A percentile compares a stretch with the other conserved stretches of the same genome.
These are phyloP conservation scores for Vanessa tameamea DNA, from an alignment of 1,140 invertebrate species.

Conservation along the genomic window DNA sequence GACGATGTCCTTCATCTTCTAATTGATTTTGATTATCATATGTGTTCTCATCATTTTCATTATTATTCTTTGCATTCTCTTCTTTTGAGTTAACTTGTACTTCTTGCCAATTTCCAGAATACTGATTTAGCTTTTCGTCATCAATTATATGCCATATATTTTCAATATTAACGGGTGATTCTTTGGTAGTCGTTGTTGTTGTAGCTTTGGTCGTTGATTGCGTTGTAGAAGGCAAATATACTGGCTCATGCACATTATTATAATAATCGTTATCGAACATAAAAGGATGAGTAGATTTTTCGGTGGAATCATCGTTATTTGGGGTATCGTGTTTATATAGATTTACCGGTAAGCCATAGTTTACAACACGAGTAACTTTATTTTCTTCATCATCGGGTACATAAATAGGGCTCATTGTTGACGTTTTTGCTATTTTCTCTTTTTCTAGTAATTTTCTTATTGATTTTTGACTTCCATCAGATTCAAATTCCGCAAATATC, in stretches of 20 bases:
- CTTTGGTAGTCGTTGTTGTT: slow-evolving; percentile 28
- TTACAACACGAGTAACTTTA: slow-evolving; percentile 42
- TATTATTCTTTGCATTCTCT: neutral
- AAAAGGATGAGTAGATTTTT: slow-evolving; percentile 54
- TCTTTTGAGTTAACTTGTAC: slow-evolving; percentile 34
- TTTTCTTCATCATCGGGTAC: slow-evolving; percentile 57
- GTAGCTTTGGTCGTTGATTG: slow-evolving; percentile 42
- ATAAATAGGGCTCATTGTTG: slow-evolving; percentile 61
- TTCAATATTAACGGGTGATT: slow-evolving; percentile 51
- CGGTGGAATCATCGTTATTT: slow-evolving; percentile 33
- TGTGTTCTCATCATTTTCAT: slow-evolving; percentile 40
- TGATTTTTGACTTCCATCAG: slow-evolving; percentile 62
- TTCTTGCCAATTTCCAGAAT: slow-evolving; percentile 64
- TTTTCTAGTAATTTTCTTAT: slow-evolving; percentile 69
- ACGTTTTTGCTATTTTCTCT: slow-evolving; percentile 55
- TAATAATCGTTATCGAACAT: slow-evolving; percentile 58
- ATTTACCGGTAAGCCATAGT: slow-evolving; percentile 51
- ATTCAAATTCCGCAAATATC: slow-evolving; percentile 76
- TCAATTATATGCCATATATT: slow-evolving; percentile 77
- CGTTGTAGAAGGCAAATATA: slow-evolving; percentile 50
- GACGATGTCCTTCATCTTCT: neutral
- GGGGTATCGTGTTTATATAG: slow-evolving; percentile 18
- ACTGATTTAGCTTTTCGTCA: slow-evolving; percentile 61
- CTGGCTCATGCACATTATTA: slow-evolving; percentile 48
- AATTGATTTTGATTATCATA: neutral